phyloP scores from a whole-genome alignment of 2,888 invertebrate species.

The Cynaeus angustus region DNA sequence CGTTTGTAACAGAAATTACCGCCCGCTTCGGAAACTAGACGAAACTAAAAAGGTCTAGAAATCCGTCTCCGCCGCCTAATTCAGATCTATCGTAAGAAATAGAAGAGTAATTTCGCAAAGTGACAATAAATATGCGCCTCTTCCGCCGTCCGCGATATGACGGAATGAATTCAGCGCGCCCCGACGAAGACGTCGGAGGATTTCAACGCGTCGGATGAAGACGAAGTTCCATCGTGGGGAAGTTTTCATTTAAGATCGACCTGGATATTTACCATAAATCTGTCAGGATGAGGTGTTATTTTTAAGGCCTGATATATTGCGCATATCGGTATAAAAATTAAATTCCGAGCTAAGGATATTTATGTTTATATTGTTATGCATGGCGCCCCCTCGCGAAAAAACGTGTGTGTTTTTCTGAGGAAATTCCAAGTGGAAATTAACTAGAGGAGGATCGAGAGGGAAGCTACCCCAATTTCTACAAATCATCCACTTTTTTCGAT shows the following conservation, averaged over 20 bases:
- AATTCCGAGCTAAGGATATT: slow-evolving; percentile 52
- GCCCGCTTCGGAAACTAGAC: too few relatives aligned
- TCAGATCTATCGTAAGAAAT: slow-evolving; percentile 18
- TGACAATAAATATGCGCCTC: slow-evolving; percentile 54
- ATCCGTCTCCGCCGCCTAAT: slow-evolving; percentile 9
- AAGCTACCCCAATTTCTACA: slow-evolving; percentile 66
- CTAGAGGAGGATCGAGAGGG: slow-evolving; percentile 54
- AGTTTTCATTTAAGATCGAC: slow-evolving; percentile 50
- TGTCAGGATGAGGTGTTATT: slow-evolving; percentile 55
- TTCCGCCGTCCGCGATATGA: slow-evolving; percentile 40
- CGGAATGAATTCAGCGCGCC: slow-evolving; percentile 37
- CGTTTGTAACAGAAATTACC: too few relatives aligned
- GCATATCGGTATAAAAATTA: slow-evolving; percentile 56
- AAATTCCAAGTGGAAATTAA: slow-evolving; percentile 52
- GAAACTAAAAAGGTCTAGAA: too few relatives aligned
- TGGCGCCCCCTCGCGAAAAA: slow-evolving; percentile 9
- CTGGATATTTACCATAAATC: slow-evolving; percentile 56
- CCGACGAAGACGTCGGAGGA: slow-evolving; percentile 7
- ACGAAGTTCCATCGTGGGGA: slow-evolving; percentile 37
- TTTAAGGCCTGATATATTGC: slow-evolving; percentile 56
- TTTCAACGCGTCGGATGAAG: slow-evolving; percentile 36
- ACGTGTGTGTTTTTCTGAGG: background rate
- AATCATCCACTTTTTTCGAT: slow-evolving; percentile 68
- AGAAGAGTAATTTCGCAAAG: slow-evolving; percentile 52
- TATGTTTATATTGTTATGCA: slow-evolving; percentile 48